Percentiles rank a stretch among this genome's conserved stretches.
These are phyloP conservation scores for Ypsolopha sequella DNA, from an alignment of 2,888 invertebrate species.

Conservation along the genomic window DNA sequence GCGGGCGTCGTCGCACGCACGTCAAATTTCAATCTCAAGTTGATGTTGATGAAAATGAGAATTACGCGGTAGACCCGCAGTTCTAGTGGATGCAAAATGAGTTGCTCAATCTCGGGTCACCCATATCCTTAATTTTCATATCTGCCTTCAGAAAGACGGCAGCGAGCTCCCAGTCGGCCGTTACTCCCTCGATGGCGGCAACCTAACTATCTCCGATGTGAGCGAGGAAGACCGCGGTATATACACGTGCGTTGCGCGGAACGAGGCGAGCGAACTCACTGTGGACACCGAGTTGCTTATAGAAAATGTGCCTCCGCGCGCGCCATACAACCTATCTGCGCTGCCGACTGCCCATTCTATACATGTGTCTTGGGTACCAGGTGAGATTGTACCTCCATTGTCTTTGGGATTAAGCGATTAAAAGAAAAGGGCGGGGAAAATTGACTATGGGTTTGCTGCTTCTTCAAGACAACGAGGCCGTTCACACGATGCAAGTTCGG, in stretches of 20 bases:
- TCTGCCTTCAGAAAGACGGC: slow-evolving; percentile 79
- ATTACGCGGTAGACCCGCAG: too few species aligned
- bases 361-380: slow-evolving; percentile 85
- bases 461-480: background rate
- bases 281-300: slow-evolving; percentile 85
- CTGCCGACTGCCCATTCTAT: slow-evolving; percentile 79
- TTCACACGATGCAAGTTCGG: too few species aligned
- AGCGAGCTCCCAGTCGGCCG: slow-evolving; percentile 76
- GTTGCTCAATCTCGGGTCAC: background rate
- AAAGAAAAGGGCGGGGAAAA: background rate
- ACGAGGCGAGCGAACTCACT: slow-evolving; percentile 88
- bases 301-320: slow-evolving; percentile 89
- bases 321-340: slow-evolving; percentile 88
- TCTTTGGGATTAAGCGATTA: too few species aligned
- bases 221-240: slow-evolving; percentile 89
- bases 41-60: too few species aligned
- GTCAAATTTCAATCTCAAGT: too few species aligned
- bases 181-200: slow-evolving; percentile 76
- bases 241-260: slow-evolving; percentile 86
- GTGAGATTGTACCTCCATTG: slow-evolving; percentile 21
- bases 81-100: too few species aligned
- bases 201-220: slow-evolving; percentile 86
- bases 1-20: too few species aligned
- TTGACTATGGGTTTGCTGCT: background rate
- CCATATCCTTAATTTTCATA: background rate